Evolutionary conservation across 2,113 vertebrate species (phyloP).

Genomic region (Chloroceryle aenea): DNA sequence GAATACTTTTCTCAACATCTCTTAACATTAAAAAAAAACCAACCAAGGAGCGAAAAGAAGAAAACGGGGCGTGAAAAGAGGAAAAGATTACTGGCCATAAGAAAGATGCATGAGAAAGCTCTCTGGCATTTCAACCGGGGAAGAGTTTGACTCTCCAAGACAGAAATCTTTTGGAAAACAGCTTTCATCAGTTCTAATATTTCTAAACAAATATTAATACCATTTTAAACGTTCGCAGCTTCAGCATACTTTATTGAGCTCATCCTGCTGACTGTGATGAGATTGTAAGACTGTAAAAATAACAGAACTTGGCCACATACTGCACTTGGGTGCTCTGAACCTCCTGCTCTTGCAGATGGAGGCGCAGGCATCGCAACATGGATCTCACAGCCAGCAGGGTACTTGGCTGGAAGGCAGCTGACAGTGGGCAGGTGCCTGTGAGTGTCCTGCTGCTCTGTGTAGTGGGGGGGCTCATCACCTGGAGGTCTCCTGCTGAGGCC

Average conservation of each 20-base stretch:
- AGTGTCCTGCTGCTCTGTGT: accelerated
- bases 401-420: not conserved
- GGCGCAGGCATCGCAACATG: accelerated
- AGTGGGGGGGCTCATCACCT: accelerated
- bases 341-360: not conserved
- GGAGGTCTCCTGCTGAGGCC: not conserved
- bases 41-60: no score
- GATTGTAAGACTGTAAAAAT: accelerated
- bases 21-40: not conserved
- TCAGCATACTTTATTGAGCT: not conserved
- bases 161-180: not conserved
- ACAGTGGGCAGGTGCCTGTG: not conserved
- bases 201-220: not conserved
- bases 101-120: not conserved
- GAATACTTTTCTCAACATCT: not conserved
- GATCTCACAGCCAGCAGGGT: not conserved
- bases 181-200: not conserved
- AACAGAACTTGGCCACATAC: not conserved
- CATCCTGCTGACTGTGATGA: not conserved
- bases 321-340: not conserved
- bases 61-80: no score
- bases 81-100: not conserved
- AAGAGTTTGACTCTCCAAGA: not conserved
- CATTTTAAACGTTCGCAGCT: not conserved
- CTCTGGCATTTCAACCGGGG: not conserved